Base-by-base conservation (phyloP, 2,113 vertebrate species). In the Microcebus murinus region DNA sequence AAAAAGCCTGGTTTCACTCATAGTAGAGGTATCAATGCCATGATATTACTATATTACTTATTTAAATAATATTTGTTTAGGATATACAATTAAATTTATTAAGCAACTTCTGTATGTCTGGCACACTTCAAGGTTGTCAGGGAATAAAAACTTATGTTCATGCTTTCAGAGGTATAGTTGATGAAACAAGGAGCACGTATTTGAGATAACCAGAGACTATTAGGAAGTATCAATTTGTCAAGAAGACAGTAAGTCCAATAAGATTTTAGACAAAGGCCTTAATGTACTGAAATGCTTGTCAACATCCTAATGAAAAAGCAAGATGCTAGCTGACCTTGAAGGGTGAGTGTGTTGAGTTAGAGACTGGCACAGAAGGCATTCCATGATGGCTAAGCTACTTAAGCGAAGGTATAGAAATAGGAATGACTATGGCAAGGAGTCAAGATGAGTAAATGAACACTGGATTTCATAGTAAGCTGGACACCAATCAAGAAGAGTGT, bases 261-360 rank as follows among this genome's bases (percentile, higher is more conserved):
- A 81, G 21, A 21, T 55, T 93, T 93, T 82, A 86, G 59, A 93
- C 31, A 91, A 91, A 88, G n/a, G n/a, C 18, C 87, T 92, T 61
- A 81, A 59, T 59, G 4, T 55, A 71, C 31, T 74, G 1, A 23
- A 7, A n/a, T 88, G 36, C 65, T 91, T 88, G 42, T 14, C 45
- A 74, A 91, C 96, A 42, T 23, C 55, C 68, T 76, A 81, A 50
- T 25, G 42, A 18, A 89, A 36, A 90, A 74, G 13, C 20, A 55
- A 77, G 13, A 25, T n/a, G 18, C 61, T 67, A 67, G 8, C 23
- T 85, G 65, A 76, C 77, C 59, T 96, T 50, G 55, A 70, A 93
- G 39, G 11, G 34, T 76, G 76, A 15, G 8, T 57, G 55, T 9
- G 0, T 9, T 87, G 61, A 6, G 23, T 90, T 96, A 94, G 95